phyloP scores from a whole-genome alignment of 2,888 invertebrate genomes.

The Pediacus dermestoides region DNA sequence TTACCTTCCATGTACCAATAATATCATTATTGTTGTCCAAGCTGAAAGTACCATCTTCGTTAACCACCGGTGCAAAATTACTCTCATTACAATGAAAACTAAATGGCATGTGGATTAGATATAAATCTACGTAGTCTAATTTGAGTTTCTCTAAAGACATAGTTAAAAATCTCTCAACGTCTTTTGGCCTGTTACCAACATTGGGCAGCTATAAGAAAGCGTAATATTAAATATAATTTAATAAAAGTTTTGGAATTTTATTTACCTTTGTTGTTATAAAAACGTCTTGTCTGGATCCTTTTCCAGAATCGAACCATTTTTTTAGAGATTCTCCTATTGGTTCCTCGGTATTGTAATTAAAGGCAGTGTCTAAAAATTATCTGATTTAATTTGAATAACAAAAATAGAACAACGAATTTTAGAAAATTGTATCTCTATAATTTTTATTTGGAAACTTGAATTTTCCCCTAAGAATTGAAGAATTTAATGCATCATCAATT shows the following conservation, averaged over 20 bases:
- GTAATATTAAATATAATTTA: neutral
- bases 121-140: slow-evolving; percentile 71
- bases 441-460: too few species aligned
- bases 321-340: slow-evolving; percentile 67
- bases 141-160: slow-evolving; percentile 63
- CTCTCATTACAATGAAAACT: slow-evolving; percentile 58
- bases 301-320: slow-evolving; percentile 62
- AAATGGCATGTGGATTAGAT: slow-evolving; percentile 75
- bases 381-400: too few species aligned
- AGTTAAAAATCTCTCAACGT: slow-evolving; percentile 63
- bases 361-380: slow-evolving; percentile 69
- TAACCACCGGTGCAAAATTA: slow-evolving; percentile 55
- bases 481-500: too few species aligned
- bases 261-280: slow-evolving; percentile 79
- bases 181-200: slow-evolving; percentile 63
- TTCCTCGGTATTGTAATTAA: slow-evolving; percentile 75
- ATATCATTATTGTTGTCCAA: slow-evolving; percentile 63
- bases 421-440: too few species aligned
- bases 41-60: slow-evolving; percentile 58
- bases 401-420: neutral
- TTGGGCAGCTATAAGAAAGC: slow-evolving; percentile 60
- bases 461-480: too few species aligned
- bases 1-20: slow-evolving; percentile 68
- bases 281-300: slow-evolving; percentile 65
- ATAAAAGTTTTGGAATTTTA: slow-evolving; percentile 10